Conservation (phyloP, 1,140 invertebrate species). For the Drepana arcuata region DNA sequence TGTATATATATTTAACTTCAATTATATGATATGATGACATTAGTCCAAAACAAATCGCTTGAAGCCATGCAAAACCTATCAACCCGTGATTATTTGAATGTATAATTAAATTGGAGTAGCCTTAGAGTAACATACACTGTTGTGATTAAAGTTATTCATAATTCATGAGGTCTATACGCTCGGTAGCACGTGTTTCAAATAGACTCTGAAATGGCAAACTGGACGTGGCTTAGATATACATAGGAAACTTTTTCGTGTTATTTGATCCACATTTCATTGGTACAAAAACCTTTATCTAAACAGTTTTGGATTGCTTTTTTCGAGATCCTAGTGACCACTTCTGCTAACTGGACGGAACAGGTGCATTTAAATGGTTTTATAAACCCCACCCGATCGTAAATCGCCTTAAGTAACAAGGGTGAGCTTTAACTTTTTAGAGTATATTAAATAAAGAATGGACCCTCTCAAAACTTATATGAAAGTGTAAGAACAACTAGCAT, state of each 20-base stretch:
- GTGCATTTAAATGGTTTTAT: conserved; percentile 44
- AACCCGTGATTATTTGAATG: too few species aligned
- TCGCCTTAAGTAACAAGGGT: conserved; percentile 45
- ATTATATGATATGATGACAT: too few species aligned
- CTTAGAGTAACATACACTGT: too few species aligned
- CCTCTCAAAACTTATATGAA: conserved; percentile 11
- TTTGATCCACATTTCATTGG: conserved; percentile 2
- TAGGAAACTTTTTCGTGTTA: too few species aligned
- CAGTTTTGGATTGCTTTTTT: conserved; percentile 7
- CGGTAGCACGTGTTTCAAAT: background rate
- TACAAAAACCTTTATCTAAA: conserved; percentile 2
- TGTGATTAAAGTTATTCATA: too few species aligned
- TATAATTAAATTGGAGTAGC: too few species aligned
- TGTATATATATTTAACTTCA: too few species aligned
- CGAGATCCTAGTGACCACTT: conserved; percentile 13
- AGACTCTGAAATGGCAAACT: background rate
- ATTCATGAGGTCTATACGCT: background rate
- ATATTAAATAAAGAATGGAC: conserved; percentile 31
- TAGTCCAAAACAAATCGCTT: too few species aligned
- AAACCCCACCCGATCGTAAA: conserved; percentile 37
- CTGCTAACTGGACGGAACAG: conserved; percentile 40
- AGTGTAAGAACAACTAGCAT: background rate
- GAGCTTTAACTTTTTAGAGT: conserved; percentile 30
- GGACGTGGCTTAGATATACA: too few species aligned
- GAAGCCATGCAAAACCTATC: too few species aligned